These are phyloP conservation scores for Holothuria glaberrima DNA, from an alignment of 35 echinoderm and acorn worm genomes.

Conservation along the genomic window DNA sequence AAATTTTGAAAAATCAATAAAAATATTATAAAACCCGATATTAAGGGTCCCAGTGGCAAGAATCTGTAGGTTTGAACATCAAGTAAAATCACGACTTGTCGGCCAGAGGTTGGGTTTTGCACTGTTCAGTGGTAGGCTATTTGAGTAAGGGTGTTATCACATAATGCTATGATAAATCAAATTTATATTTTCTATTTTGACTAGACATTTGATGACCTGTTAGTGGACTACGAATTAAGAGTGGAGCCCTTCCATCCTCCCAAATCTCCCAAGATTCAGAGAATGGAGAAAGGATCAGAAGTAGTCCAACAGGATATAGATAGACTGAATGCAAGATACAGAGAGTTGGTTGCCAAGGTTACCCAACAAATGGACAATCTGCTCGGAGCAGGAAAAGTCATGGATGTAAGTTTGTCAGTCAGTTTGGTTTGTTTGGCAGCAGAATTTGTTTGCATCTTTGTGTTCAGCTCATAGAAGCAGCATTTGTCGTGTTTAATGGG, in stretches of 20 bases:
- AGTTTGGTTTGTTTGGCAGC: slow-evolving; percentile 11
- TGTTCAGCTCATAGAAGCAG: too few species aligned
- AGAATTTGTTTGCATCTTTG: too few species aligned
- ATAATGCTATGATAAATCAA: too few species aligned
- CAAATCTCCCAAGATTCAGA: slow-evolving; percentile 43
- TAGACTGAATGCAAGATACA: slow-evolving; percentile 74
- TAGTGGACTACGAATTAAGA: slow-evolving; percentile 57
- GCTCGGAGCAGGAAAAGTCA: slow-evolving; percentile 51
- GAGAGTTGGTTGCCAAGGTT: slow-evolving; percentile 74
- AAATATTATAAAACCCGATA: too few species aligned
- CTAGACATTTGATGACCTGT: slow-evolving; percentile 76
- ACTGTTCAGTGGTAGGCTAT: too few species aligned
- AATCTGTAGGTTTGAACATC: too few species aligned
- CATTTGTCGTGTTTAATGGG: too few species aligned
- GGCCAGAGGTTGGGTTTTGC: too few species aligned
- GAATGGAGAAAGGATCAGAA: slow-evolving; percentile 64
- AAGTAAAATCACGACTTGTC: too few species aligned
- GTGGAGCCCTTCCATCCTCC: slow-evolving; percentile 62
- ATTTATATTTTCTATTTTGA: not conserved
- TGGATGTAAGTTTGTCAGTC: slow-evolving; percentile 71
- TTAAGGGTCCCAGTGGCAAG: too few species aligned
- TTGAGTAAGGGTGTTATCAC: too few species aligned
- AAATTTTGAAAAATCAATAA: too few species aligned
- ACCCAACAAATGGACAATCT: slow-evolving; percentile 71
- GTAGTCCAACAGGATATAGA: slow-evolving; percentile 77